These are phyloP conservation scores for Apotomis capreana DNA, from an alignment of 2,888 invertebrate genomes.

Conservation along the genomic window DNA sequence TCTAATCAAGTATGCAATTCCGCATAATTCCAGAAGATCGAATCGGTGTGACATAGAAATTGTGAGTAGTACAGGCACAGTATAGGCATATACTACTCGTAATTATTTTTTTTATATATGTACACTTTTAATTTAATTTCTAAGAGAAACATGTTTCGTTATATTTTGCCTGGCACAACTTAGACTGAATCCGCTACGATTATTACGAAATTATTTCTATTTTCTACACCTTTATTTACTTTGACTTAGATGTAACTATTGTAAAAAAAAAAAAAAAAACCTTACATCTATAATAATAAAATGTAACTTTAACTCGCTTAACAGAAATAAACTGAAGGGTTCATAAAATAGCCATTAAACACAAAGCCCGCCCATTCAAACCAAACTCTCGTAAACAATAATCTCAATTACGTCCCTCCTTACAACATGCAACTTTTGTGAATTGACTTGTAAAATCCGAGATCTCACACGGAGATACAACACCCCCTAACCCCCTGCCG, in stretches of 20 bases:
- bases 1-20: no score
- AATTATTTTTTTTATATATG: no score
- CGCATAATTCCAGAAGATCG: no score
- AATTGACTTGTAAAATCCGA: slow-evolving; percentile 64
- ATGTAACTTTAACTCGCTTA: slow-evolving; percentile 6
- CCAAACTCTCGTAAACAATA: slow-evolving; percentile 60
- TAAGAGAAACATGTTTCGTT: no score
- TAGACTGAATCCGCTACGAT: no score
- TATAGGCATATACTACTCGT: no score
- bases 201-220: no score
- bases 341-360: slow-evolving; percentile 49
- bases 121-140: no score
- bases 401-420: slow-evolving; percentile 54
- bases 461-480: slow-evolving; percentile 80
- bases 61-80: no score
- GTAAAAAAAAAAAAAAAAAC: not conserved
- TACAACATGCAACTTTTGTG: slow-evolving; percentile 48
- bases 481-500: slow-evolving; percentile 69
- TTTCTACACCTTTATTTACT: no score
- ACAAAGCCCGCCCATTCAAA: slow-evolving; percentile 49
- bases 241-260: not conserved
- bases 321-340: slow-evolving; percentile 27
- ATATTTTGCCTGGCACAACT: no score
- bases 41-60: no score
- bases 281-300: slow-evolving; percentile 1